Conservation (phyloP, 2,888 invertebrate species). For the Pantelozetes paolii region DNA sequence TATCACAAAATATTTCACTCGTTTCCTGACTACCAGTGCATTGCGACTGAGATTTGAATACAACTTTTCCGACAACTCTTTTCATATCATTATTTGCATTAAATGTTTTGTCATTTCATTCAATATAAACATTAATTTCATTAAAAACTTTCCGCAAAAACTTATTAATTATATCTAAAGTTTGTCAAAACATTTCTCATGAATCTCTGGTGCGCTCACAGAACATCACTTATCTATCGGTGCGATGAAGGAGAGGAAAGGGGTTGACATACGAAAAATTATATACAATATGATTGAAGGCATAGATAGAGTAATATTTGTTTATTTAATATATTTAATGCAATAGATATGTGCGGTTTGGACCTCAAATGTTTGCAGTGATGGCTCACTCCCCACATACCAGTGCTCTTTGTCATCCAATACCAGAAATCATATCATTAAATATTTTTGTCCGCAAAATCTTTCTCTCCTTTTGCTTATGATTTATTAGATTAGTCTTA, state of each 20-base stretch:
- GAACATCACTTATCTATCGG: too few species aligned
- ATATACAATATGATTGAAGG: background rate
- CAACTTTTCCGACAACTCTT: too few species aligned
- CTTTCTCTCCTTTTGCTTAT: background rate
- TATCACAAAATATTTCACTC: too few species aligned
- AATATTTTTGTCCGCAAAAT: background rate
- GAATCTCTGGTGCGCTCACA: too few species aligned
- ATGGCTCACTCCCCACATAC: too few species aligned
- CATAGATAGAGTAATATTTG: background rate
- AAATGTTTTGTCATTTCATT: too few species aligned
- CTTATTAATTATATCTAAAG: background rate
- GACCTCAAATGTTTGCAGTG: background rate
- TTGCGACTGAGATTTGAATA: too few species aligned
- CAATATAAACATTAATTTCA: background rate
- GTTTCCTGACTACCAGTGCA: too few species aligned
- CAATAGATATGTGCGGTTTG: background rate
- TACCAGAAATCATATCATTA: background rate
- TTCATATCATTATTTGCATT: too few species aligned
- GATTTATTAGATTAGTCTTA: conserved; percentile 21
- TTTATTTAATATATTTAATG: background rate
- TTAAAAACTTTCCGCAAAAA: background rate
- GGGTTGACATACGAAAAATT: too few species aligned
- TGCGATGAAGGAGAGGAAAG: too few species aligned
- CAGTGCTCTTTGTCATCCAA: background rate
- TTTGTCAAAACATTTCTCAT: too few species aligned